phyloP scores from a whole-genome alignment of 2,888 invertebrate genomes.

The Arrhopalites spinosus region DNA sequence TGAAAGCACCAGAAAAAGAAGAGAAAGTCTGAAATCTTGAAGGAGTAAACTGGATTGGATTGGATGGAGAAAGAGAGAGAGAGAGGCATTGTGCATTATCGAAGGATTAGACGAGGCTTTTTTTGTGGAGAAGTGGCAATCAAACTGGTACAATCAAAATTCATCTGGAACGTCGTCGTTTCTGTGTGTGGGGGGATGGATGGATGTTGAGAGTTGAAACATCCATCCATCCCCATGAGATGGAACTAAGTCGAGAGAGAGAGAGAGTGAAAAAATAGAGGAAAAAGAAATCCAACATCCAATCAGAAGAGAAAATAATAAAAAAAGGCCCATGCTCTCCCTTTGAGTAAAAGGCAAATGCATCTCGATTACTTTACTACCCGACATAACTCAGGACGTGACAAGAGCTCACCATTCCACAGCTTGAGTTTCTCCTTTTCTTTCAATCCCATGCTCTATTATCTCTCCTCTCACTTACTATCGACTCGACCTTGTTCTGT shows the following conservation, averaged over 20 bases:
- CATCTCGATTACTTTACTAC: slow-evolving; percentile 33
- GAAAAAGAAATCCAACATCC: slow-evolving; percentile 28
- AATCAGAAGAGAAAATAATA: slow-evolving; percentile 36
- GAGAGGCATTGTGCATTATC: no score
- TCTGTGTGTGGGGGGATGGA: background rate
- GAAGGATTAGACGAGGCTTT: background rate
- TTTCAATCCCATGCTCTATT: background rate
- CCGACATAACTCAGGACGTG: slow-evolving; percentile 32
- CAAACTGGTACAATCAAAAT: slow-evolving; percentile 28
- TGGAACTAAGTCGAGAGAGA: slow-evolving; percentile 20
- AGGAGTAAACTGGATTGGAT: background rate
- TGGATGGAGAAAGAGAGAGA: background rate
- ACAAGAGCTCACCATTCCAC: slow-evolving; percentile 8
- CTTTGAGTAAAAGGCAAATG: slow-evolving; percentile 31
- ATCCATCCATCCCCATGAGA: slow-evolving; percentile 22
- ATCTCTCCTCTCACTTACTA: background rate
- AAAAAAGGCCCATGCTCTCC: slow-evolving; percentile 6
- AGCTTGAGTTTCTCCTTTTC: background rate
- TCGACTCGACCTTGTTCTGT: background rate
- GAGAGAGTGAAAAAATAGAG: no score
- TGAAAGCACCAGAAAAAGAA: no score
- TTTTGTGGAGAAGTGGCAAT: slow-evolving; percentile 27
- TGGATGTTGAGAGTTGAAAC: slow-evolving; percentile 5
- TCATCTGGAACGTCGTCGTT: slow-evolving; percentile 11
- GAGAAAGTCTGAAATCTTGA: no score